These are phyloP conservation scores for Microchirus variegatus DNA, from an alignment of 2,797 vertebrate genomes.

Conservation along the genomic window DNA sequence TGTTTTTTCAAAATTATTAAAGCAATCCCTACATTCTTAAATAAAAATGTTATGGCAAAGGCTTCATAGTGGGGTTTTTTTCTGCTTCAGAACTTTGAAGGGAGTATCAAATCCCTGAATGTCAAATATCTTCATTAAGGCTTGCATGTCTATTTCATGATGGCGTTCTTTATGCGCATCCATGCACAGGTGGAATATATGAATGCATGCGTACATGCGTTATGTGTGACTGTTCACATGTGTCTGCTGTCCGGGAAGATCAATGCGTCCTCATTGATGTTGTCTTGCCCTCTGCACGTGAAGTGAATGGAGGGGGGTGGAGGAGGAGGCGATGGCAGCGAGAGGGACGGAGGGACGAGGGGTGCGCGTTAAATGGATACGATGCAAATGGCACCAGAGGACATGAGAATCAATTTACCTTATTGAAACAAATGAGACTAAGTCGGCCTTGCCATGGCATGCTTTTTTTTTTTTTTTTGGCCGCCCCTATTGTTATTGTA, in stretches of 20 bases:
- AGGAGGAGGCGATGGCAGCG: slow-evolving; percentile 23
- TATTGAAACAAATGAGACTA: slow-evolving; percentile 85
- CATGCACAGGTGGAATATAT: slow-evolving; percentile 27
- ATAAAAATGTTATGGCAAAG: background rate
- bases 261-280: slow-evolving; percentile 62
- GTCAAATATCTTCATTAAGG: slow-evolving; percentile 1
- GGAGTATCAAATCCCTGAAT: background rate
- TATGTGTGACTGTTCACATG: slow-evolving; percentile 20
- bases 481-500: slow-evolving; percentile 78
- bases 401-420: slow-evolving; percentile 83
- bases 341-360: slow-evolving; percentile 52
- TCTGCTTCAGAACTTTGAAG: background rate
- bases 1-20: too few relatives aligned
- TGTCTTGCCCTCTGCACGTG: slow-evolving; percentile 67
- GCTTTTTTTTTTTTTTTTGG: slow-evolving; percentile 68
- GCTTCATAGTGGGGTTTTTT: background rate
- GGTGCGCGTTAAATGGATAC: slow-evolving; percentile 74
- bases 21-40: too few relatives aligned
- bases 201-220: slow-evolving; percentile 1
- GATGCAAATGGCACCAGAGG: slow-evolving; percentile 79
- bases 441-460: slow-evolving; percentile 61
- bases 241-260: slow-evolving; percentile 57
- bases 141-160: slow-evolving; percentile 1
- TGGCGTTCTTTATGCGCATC: slow-evolving; percentile 11
- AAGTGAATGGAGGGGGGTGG: slow-evolving; percentile 61